Base-by-base conservation (phyloP, 2,888 invertebrate species). In the Tryphoninae sp. region DNA sequence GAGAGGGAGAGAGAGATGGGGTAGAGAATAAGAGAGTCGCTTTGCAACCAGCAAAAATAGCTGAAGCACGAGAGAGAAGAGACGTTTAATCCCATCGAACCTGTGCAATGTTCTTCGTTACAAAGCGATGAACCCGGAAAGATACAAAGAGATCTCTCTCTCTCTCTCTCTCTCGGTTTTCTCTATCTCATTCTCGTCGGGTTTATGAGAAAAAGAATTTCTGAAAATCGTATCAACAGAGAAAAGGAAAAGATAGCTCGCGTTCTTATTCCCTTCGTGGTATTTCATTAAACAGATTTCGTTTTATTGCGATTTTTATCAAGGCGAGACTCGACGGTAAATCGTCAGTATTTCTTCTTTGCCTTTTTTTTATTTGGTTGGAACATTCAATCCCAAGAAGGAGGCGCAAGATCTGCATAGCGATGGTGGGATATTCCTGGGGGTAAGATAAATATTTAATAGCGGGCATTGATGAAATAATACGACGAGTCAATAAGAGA, bases 51-150 rank as follows among this genome's bases (percentile, higher is more conserved):
- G 71, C 16, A 68, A 61, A 69, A 58, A 53, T 65, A 65, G 53
- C 45, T 58, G 16, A 19, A 49, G 55, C 61, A 55, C 51, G 49
- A 42, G 71, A 73, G 58, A 53, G 9, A 42, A 61, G 49, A 76
- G 26, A 72, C 67, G 72, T 82, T 79, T 82, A 79, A 82, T 82
- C 82, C 68, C 79, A 82, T 76, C 72, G 82, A 79, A 79, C 8
- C 76, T 55, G 19, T 45, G 45, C 67, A 64, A 67, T 65, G n/a
- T 13, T 51, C 68, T 62, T 72, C 45, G 22, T 49, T 59, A 78
- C 74, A 78, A 78, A 74, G 64, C 58, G 42, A 74, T 64, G 42
- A 45, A 59, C 61, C 72, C 68, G 40, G 19, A 22, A 16, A 61
- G 53, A 62, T 76, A 40, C 13, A 59, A 53, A 45, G 62, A 62